These are phyloP conservation scores for Zaprionus capensis DNA, from an alignment of 1,140 invertebrate species.

Conservation along the genomic window DNA sequence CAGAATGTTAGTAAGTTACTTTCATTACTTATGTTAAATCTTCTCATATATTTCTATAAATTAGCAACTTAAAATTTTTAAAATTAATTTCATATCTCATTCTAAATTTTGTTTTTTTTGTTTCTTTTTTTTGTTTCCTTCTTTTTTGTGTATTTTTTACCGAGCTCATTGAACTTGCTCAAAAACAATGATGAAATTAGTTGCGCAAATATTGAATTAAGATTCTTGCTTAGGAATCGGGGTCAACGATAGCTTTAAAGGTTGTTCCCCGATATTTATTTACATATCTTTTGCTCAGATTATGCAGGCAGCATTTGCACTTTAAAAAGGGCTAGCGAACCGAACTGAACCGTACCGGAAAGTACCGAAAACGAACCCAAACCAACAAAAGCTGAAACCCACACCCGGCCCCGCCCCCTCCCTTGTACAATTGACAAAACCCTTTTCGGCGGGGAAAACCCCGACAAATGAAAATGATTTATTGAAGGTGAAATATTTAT, in stretches of 20 bases:
- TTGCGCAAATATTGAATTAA: neutral
- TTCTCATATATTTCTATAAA: neutral
- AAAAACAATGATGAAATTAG: constrained; percentile 1
- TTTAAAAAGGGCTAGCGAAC: constrained; percentile 16
- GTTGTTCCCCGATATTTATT: constrained; percentile 28
- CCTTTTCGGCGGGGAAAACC: constrained; percentile 26
- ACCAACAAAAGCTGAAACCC: constrained; percentile 25
- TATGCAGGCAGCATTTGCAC: constrained; percentile 39
- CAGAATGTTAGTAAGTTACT: no score
- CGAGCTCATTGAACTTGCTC: neutral
- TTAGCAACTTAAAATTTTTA: neutral
- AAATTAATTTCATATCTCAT: neutral
- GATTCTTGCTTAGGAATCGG: neutral
- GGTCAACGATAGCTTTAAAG: constrained; percentile 21
- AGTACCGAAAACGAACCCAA: constrained; percentile 19
- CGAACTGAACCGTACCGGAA: neutral
- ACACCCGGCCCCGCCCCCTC: constrained; percentile 8
- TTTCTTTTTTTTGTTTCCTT: no score
- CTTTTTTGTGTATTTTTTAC: neutral
- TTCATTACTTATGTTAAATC: no score
- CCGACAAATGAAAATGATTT: constrained; percentile 77
- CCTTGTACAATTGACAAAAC: constrained; percentile 22
- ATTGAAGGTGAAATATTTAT: constrained; percentile 84
- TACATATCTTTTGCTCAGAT: constrained; percentile 37
- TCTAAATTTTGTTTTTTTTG: neutral